phyloP scores from a whole-genome alignment of 2,888 invertebrate species.

The Hylaea fasciaria region DNA sequence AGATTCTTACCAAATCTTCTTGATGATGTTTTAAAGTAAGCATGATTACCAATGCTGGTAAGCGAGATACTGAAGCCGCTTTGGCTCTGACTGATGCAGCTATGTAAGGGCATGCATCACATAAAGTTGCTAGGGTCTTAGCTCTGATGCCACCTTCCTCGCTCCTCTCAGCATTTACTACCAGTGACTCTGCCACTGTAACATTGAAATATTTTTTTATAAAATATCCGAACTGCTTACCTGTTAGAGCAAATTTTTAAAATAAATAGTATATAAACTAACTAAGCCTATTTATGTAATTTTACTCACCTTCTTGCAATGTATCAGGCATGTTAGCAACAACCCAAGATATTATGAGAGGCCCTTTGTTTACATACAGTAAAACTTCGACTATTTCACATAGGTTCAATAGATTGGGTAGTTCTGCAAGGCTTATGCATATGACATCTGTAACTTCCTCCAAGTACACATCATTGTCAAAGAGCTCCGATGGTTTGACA shows the following conservation, averaged over 20 bases:
- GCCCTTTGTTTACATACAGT: constrained; percentile 95
- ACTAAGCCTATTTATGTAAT: constrained; percentile 8
- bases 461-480: constrained; percentile 97
- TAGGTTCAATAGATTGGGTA: constrained; percentile 94
- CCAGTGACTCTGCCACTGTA: constrained; percentile 92
- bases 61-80: constrained; percentile 94
- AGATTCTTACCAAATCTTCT: constrained; percentile 81
- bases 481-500: constrained; percentile 94
- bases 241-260: too few relatives aligned
- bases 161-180: constrained; percentile 93
- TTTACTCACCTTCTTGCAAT: constrained; percentile 90
- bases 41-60: constrained; percentile 95
- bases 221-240: too few relatives aligned
- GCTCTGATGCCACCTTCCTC: constrained; percentile 95
- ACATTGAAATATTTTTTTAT: constrained; percentile 8
- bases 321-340: constrained; percentile 98
- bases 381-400: constrained; percentile 94
- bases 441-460: constrained; percentile 98
- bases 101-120: constrained; percentile 95
- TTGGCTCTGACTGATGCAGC: constrained; percentile 93
- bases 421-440: constrained; percentile 96
- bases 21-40: constrained; percentile 89
- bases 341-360: constrained; percentile 94
- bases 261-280: constrained; percentile 1
- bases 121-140: constrained; percentile 91